These are phyloP conservation scores for Hylaeus anthracinus DNA, from an alignment of 1,140 invertebrate species.

Conservation along the genomic window DNA sequence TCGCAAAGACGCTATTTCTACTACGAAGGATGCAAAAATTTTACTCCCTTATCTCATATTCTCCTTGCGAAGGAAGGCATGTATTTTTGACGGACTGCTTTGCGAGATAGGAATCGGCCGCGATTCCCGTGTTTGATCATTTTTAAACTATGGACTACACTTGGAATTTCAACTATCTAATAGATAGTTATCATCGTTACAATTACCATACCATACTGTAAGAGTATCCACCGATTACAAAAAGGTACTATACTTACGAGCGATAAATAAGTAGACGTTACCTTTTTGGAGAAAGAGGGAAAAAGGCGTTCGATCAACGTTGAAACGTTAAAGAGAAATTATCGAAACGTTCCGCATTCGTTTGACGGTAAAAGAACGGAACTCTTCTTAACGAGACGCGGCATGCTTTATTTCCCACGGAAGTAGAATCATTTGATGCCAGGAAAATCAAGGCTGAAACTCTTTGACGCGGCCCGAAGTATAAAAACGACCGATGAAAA, in stretches of 20 bases:
- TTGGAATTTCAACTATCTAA: too few species aligned
- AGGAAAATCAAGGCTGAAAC: not conserved
- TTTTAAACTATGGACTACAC: constrained; percentile 9
- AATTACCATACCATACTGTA: too few species aligned
- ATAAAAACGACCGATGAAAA: constrained; percentile 8
- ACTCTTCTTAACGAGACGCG: constrained; percentile 16
- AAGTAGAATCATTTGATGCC: constrained; percentile 20
- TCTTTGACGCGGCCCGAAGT: constrained; percentile 9
- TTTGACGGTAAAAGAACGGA: constrained; percentile 6
- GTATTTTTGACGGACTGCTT: constrained; percentile 10
- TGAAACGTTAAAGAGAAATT: not conserved
- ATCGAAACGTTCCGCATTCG: constrained; percentile 18
- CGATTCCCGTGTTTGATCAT: not conserved
- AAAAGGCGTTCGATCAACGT: not conserved
- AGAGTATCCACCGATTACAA: too few species aligned
- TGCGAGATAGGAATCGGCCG: not conserved
- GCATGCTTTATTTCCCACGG: constrained; percentile 10
- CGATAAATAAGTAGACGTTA: not conserved
- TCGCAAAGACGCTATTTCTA: not conserved
- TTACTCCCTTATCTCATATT: constrained; percentile 44
- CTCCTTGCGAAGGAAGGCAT: constrained; percentile 14
- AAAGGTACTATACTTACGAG: too few species aligned
- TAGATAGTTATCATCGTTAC: too few species aligned
- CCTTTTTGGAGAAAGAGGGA: not conserved
- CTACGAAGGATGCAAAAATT: constrained; percentile 33